A percentile compares a stretch with the other conserved stretches of the same genome.
These are phyloP conservation scores for Polyommatus iphigenia DNA, from an alignment of 2,888 invertebrate species.

Conservation along the genomic window DNA sequence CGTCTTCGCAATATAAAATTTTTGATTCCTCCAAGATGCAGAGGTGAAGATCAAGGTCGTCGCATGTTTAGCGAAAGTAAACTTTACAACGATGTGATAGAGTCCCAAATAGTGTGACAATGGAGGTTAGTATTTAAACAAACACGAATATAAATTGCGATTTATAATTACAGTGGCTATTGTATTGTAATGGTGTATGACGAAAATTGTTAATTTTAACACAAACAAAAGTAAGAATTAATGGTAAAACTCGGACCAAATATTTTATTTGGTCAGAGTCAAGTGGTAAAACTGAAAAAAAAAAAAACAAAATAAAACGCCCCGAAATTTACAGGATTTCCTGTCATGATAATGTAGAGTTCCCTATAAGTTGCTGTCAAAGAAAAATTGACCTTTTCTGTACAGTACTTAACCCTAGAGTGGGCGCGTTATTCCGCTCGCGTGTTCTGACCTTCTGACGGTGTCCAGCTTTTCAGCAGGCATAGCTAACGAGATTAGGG, in stretches of 20 bases:
- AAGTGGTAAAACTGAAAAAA: background rate
- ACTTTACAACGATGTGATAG: background rate
- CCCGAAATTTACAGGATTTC: background rate
- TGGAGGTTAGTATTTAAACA: background rate
- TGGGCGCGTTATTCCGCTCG: no score
- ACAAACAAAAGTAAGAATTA: background rate
- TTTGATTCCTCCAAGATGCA: background rate
- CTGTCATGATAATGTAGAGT: no score
- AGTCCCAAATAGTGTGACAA: background rate
- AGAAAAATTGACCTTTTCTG: no score
- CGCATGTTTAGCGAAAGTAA: background rate
- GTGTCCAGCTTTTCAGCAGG: no score
- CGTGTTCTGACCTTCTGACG: no score
- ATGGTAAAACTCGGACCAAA: background rate
- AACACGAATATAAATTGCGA: conserved; percentile 16
- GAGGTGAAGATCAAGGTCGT: conserved; percentile 26
- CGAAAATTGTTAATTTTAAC: background rate
- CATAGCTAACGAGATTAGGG: no score
- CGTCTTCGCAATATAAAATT: background rate
- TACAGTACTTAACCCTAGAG: no score
- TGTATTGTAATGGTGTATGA: background rate
- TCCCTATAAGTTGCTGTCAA: no score
- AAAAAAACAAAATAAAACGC: no score
- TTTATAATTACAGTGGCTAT: background rate
- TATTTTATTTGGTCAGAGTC: no score